Evolutionary conservation across 1,140 invertebrate species (phyloP).

Genomic region (Matsumurasca onukii): DNA sequence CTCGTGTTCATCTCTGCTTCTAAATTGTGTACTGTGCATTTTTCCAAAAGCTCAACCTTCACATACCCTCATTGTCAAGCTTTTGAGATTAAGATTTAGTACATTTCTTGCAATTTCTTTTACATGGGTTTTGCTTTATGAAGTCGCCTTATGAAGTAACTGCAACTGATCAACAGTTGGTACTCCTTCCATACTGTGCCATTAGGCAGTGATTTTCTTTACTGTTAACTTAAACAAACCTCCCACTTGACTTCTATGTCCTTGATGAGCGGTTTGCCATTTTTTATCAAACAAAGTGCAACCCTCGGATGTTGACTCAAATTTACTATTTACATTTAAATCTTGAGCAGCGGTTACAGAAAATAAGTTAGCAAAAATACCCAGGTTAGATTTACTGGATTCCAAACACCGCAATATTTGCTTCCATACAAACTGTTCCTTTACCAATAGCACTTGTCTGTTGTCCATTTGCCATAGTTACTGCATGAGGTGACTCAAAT

Average conservation of each 20-base stretch:
- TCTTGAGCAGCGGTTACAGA: constrained; percentile 1
- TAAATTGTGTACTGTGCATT: constrained; percentile 37
- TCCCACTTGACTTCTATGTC: constrained; percentile 5
- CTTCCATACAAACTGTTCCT: no score
- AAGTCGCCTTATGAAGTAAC: constrained; percentile 1
- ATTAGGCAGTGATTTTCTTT: background rate
- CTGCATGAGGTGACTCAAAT: constrained; percentile 5
- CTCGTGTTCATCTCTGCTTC: constrained; percentile 28
- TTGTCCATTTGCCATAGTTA: background rate
- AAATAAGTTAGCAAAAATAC: constrained; percentile 2
- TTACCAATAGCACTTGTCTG: constrained; percentile 5
- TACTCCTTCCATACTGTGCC: background rate
- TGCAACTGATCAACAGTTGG: constrained; percentile 5
- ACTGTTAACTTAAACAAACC: constrained; percentile 6
- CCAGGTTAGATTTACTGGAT: background rate
- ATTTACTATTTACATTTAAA: constrained; percentile 7
- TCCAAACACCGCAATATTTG: no score
- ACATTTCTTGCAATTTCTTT: background rate
- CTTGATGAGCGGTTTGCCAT: background rate
- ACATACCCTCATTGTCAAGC: constrained; percentile 32
- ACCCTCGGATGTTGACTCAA: constrained; percentile 1
- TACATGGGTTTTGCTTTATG: constrained; percentile 6
- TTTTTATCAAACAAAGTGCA: constrained; percentile 6
- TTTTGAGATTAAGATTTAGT: constrained; percentile 6
- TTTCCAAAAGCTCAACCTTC: constrained; percentile 43